Evolutionary conservation across 2,797 vertebrate species (phyloP).

Genomic region (Novumbra hubbsi): DNA sequence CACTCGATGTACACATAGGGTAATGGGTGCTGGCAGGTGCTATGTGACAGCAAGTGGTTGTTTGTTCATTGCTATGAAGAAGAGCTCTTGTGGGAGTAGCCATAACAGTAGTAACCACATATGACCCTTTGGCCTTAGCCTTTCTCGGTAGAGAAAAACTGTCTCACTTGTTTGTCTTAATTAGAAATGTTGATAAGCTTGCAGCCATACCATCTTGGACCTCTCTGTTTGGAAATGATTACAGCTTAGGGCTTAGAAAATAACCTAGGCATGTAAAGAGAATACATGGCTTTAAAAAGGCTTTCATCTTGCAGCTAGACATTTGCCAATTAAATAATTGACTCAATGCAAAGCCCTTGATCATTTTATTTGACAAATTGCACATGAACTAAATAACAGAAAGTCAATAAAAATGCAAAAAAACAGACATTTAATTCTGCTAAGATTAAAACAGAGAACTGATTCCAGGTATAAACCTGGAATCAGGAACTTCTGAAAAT

Average conservation of each 20-base stretch:
- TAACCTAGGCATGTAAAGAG: too few species aligned
- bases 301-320: neutral
- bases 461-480: too few species aligned
- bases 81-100: neutral
- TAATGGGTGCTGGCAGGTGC: constrained; percentile 8
- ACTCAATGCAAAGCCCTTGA: neutral
- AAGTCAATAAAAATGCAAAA: too few species aligned
- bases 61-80: neutral
- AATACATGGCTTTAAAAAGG: too few species aligned
- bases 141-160: neutral
- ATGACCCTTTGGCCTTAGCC: neutral
- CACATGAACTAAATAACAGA: too few species aligned
- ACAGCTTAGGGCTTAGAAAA: neutral
- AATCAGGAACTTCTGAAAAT: too few species aligned
- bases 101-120: neutral
- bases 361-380: too few species aligned
- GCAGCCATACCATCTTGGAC: neutral
- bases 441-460: too few species aligned
- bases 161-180: neutral
- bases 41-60: neutral
- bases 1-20: neutral
- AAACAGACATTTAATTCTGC: too few species aligned
- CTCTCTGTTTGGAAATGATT: neutral
- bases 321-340: neutral
- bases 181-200: neutral